These are phyloP conservation scores for Rhagonycha fulva DNA, from an alignment of 2,888 invertebrate genomes.

Conservation along the genomic window DNA sequence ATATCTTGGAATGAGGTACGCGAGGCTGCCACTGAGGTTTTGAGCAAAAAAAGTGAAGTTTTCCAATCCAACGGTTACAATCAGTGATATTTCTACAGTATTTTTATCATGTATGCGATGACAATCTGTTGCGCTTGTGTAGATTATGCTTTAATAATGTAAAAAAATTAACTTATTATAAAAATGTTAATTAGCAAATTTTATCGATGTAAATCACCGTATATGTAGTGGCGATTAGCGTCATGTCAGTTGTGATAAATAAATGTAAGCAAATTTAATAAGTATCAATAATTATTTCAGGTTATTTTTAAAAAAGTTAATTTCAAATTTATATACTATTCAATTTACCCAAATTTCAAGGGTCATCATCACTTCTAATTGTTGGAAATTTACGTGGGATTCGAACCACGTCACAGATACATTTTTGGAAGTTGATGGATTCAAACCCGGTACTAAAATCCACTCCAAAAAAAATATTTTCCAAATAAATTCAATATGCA, in stretches of 20 bases:
- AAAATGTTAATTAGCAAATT: not conserved
- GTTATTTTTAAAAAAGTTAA: too few relatives aligned
- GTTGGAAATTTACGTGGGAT: too few relatives aligned
- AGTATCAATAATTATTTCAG: too few relatives aligned
- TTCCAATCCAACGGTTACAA: not conserved
- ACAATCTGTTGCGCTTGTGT: too few relatives aligned
- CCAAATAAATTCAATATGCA: too few relatives aligned
- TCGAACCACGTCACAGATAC: too few relatives aligned
- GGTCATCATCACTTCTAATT: too few relatives aligned
- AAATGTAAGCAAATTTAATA: not conserved
- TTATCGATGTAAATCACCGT: not conserved
- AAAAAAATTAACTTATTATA: not conserved
- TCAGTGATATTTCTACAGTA: not conserved
- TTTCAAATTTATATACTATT: too few relatives aligned
- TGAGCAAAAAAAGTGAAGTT: constrained; percentile 40
- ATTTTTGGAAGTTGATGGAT: too few relatives aligned
- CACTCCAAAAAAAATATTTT: too few relatives aligned
- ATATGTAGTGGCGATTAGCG: not conserved
- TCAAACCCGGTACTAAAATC: too few relatives aligned
- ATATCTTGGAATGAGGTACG: constrained; percentile 87
- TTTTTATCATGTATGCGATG: not conserved
- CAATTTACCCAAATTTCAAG: too few relatives aligned
- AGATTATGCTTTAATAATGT: not conserved
- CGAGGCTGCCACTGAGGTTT: constrained; percentile 71
- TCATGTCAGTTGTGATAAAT: not conserved